Percentiles rank a stretch among this genome's conserved stretches.
These are phyloP conservation scores for Deroptyus accipitrinus DNA, from an alignment of 2,113 vertebrate genomes.

Conservation along the genomic window DNA sequence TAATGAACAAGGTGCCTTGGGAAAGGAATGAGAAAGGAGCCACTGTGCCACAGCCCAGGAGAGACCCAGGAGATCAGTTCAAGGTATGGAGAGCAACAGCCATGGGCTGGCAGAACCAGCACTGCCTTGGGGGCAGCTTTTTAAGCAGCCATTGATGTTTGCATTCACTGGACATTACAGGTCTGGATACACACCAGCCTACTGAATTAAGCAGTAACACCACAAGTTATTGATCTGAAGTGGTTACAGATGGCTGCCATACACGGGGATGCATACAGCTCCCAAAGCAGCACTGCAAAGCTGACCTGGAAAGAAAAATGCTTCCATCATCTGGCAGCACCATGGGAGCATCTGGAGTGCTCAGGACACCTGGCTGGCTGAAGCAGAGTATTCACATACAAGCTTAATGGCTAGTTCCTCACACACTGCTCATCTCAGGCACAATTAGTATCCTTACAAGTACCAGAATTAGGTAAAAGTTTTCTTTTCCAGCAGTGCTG, in stretches of 20 bases:
- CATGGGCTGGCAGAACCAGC: neutral
- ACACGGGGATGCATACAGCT: neutral
- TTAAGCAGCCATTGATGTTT: neutral
- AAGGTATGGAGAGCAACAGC: neutral
- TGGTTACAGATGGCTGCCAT: neutral
- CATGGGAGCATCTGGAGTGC: neutral
- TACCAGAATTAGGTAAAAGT: neutral
- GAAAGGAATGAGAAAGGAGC: neutral
- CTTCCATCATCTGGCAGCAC: neutral
- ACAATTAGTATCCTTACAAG: neutral
- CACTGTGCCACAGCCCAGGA: neutral
- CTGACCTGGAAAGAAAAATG: neutral
- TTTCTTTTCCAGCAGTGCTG: neutral
- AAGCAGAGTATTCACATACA: fast-evolving
- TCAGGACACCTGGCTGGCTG: fast-evolving
- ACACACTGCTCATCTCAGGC: neutral
- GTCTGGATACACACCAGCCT: neutral
- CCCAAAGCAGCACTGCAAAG: neutral
- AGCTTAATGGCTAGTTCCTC: neutral
- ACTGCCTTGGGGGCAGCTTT: neutral
- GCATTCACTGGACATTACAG: neutral
- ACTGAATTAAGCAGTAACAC: neutral
- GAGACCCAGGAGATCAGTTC: neutral
- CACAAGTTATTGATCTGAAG: neutral
- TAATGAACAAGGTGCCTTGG: neutral